phyloP scores from a whole-genome alignment of 2,888 invertebrate species.

The Aphodius sticticus region DNA sequence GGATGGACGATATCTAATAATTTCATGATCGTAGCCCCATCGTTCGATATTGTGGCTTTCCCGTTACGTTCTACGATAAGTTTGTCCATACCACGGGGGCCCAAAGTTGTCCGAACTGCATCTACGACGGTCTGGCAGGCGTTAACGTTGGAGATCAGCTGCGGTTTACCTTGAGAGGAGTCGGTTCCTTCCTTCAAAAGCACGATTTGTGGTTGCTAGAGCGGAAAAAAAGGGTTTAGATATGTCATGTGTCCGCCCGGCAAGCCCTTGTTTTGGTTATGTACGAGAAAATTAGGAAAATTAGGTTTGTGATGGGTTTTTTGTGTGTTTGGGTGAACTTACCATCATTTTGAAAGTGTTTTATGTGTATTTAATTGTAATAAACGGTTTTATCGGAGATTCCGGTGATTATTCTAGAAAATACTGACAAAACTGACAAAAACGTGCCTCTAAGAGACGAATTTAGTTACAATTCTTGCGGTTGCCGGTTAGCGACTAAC shows the following conservation, averaged over 20 bases:
- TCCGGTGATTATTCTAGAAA: constrained; percentile 32
- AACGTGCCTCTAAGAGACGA: constrained; percentile 29
- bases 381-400: constrained; percentile 27
- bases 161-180: constrained; percentile 93
- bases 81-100: constrained; percentile 99
- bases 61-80: constrained; percentile 90
- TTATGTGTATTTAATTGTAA: constrained; percentile 6
- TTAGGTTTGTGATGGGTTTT: neutral
- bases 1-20: constrained; percentile 98
- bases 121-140: constrained; percentile 96
- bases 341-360: constrained; percentile 36
- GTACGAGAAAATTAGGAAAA: neutral
- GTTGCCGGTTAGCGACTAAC: neutral
- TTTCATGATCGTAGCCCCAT: constrained; percentile 99
- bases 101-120: constrained; percentile 96
- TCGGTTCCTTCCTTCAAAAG: constrained; percentile 98
- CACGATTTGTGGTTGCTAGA: constrained; percentile 94
- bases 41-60: constrained; percentile 97
- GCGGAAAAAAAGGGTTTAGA: constrained; percentile 21
- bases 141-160: constrained; percentile 96
- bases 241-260: constrained; percentile 34
- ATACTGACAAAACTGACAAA: constrained; percentile 25
- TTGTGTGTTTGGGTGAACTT: constrained; percentile 22
- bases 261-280: constrained; percentile 17
- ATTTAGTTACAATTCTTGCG: constrained; percentile 16